Evolutionary conservation across 2,797 vertebrate genomes (phyloP).

Genomic region (Danionella dracula): DNA sequence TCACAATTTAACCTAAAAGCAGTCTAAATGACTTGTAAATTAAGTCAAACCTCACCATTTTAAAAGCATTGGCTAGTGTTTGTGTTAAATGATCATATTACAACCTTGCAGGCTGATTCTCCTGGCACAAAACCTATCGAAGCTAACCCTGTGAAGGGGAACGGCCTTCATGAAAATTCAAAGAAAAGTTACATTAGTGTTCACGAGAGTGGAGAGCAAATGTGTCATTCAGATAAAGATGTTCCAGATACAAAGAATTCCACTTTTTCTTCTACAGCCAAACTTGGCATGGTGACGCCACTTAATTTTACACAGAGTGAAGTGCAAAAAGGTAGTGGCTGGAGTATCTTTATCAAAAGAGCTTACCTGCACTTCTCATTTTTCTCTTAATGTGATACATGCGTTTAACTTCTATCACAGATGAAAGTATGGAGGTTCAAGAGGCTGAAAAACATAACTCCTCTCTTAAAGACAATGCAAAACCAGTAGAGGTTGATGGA

Average conservation of each 20-base stretch:
- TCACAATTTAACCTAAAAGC: not conserved
- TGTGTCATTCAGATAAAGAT: slow-evolving; percentile 27
- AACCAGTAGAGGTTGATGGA: slow-evolving; percentile 41
- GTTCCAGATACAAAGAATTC: slow-evolving; percentile 43
- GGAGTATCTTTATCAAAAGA: slow-evolving; percentile 38
- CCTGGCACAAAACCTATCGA: not conserved
- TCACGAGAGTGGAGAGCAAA: slow-evolving; percentile 20
- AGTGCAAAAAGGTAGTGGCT: slow-evolving; percentile 31
- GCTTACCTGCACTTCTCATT: slow-evolving; percentile 44
- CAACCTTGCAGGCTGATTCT: slow-evolving; percentile 1
- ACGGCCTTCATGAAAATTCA: not conserved
- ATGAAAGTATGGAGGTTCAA: slow-evolving; percentile 35
- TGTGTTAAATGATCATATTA: not conserved
- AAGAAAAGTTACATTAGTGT: not conserved
- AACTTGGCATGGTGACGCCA: slow-evolving; percentile 36
- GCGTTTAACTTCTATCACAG: slow-evolving; percentile 43
- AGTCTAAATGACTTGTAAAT: not conserved
- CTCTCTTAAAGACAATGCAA: slow-evolving; percentile 5
- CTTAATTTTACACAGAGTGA: slow-evolving; percentile 43
- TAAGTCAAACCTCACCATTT: not conserved
- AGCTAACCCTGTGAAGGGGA: not conserved
- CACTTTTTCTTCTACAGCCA: slow-evolving; percentile 33
- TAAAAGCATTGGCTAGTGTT: not conserved
- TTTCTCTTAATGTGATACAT: slow-evolving; percentile 38
- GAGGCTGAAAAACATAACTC: slow-evolving; percentile 19